Conservation (phyloP, 2,888 invertebrate species). For the Conomelus anceps region DNA sequence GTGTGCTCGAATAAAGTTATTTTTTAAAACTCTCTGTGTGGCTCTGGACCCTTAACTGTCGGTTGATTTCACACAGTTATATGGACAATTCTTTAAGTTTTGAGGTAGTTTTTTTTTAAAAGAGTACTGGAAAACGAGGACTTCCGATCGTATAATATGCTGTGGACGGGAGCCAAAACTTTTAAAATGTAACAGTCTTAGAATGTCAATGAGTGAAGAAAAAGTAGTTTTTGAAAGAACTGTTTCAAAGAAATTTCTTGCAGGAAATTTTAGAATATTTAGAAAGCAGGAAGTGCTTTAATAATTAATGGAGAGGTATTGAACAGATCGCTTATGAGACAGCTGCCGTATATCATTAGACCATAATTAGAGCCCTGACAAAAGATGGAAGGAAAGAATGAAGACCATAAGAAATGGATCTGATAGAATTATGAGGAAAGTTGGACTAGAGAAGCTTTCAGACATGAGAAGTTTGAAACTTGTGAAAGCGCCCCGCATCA, state of each 20-base stretch:
- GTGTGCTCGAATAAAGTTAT: too few relatives aligned
- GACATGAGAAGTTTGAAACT: neutral
- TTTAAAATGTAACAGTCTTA: too few relatives aligned
- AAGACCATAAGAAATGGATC: neutral
- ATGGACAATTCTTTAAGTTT: too few relatives aligned
- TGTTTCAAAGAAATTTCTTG: neutral
- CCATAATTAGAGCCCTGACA: neutral
- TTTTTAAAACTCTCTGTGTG: too few relatives aligned
- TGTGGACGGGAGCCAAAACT: too few relatives aligned
- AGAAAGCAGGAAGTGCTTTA: neutral
- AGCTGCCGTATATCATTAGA: neutral
- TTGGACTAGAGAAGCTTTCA: neutral
- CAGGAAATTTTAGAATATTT: neutral
- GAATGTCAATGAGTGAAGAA: too few relatives aligned
- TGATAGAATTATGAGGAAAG: neutral
- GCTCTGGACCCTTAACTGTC: too few relatives aligned
- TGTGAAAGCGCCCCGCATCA: neutral
- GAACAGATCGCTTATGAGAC: neutral
- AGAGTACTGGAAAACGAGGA: too few relatives aligned
- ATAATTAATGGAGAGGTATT: neutral
- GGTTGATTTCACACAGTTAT: too few relatives aligned
- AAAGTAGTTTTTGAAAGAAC: neutral
- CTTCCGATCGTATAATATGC: too few relatives aligned
- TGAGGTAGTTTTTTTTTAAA: too few relatives aligned
- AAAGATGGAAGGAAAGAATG: neutral